phyloP scores from a whole-genome alignment of 1,140 invertebrate species.

The Saxidomus purpurata region DNA sequence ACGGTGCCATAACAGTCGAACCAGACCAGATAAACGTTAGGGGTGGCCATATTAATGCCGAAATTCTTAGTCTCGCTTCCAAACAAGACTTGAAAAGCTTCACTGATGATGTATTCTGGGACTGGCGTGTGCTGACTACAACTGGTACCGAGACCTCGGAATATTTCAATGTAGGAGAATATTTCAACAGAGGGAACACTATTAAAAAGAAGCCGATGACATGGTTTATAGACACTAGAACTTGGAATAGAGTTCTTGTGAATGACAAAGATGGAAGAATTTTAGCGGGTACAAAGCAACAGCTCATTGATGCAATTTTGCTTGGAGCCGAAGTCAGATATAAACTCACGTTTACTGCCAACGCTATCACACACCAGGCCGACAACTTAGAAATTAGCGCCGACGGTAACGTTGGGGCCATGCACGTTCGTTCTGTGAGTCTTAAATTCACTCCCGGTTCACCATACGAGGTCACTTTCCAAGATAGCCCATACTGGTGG shows the following conservation, averaged over 20 bases:
- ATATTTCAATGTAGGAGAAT: slow-evolving; percentile 63
- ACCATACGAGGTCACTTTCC: slow-evolving; percentile 58
- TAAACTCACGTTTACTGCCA: slow-evolving; percentile 45
- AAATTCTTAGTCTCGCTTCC: slow-evolving; percentile 59
- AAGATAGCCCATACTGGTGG: slow-evolving; percentile 66
- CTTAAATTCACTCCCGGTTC: slow-evolving; percentile 53
- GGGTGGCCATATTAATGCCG: slow-evolving; percentile 59
- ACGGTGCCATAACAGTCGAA: slow-evolving; percentile 57
- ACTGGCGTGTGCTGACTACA: slow-evolving; percentile 59
- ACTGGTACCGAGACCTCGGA: slow-evolving; percentile 51
- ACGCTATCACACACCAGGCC: slow-evolving; percentile 59
- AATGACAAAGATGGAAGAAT: slow-evolving; percentile 53
- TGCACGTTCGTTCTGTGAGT: slow-evolving; percentile 65
- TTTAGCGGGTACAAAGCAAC: slow-evolving; percentile 42
- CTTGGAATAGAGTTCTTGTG: slow-evolving; percentile 56
- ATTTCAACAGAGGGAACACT: slow-evolving; percentile 61
- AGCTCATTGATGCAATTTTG: slow-evolving; percentile 59
- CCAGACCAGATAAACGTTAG: slow-evolving; percentile 64
- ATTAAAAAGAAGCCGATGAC: slow-evolving; percentile 60
- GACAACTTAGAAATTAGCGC: slow-evolving; percentile 62
- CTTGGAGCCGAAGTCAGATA: slow-evolving; percentile 62
- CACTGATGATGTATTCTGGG: slow-evolving; percentile 62
- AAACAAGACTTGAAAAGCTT: slow-evolving; percentile 59
- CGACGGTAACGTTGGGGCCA: slow-evolving; percentile 63
- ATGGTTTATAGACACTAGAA: slow-evolving; percentile 65